These are phyloP conservation scores for Onychorhynchus coronatus DNA, from an alignment of 2,113 vertebrate genomes.

Conservation along the genomic window DNA sequence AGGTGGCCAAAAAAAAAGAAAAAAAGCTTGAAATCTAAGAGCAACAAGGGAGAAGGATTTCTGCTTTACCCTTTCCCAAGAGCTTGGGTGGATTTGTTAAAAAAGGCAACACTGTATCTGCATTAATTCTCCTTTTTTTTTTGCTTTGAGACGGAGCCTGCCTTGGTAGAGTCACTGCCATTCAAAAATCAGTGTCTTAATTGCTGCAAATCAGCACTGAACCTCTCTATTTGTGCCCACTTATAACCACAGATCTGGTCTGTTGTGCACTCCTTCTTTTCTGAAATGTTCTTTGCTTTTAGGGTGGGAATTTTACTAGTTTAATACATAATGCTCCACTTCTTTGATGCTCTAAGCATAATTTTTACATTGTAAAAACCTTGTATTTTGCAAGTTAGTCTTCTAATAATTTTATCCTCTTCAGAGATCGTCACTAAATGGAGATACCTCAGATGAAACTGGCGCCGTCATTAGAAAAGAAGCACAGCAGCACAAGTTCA, in stretches of 20 bases:
- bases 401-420: background rate
- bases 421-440: background rate
- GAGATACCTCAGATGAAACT: background rate
- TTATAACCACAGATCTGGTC: background rate
- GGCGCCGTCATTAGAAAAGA: background rate
- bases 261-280: background rate
- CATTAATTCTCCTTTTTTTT: background rate
- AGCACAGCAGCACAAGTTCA: background rate
- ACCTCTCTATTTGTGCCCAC: background rate
- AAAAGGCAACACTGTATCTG: background rate
- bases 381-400: background rate
- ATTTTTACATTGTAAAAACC: background rate
- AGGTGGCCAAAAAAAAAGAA: background rate
- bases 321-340: background rate
- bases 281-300: background rate
- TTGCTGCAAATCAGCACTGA: background rate
- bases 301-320: background rate
- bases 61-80: background rate
- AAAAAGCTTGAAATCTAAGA: background rate
- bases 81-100: background rate
- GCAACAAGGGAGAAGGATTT: background rate
- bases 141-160: background rate
- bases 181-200: background rate
- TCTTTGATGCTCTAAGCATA: background rate
- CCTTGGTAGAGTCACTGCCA: background rate